phyloP scores from a whole-genome alignment of 2,888 invertebrate genomes.

The Torymus aiolomorphi region DNA sequence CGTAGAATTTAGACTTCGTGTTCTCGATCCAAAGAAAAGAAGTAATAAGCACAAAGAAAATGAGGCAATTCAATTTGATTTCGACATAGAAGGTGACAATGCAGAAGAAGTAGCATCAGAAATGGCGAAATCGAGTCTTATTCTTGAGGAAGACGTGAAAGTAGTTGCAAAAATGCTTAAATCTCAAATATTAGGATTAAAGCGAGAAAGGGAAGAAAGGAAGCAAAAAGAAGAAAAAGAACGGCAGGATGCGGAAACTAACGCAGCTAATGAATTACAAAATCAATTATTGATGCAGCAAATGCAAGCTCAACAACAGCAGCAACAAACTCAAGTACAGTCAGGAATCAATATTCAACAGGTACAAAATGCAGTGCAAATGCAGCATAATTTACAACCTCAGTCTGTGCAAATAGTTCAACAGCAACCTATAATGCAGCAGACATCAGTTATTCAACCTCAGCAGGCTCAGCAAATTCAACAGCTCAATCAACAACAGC shows the following conservation, averaged over 20 bases:
- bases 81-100: constrained; percentile 93
- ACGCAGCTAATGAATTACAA: constrained; percentile 67
- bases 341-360: constrained; percentile 53
- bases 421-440: constrained; percentile 77
- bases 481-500: constrained; percentile 71
- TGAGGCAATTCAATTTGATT: constrained; percentile 99
- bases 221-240: constrained; percentile 78
- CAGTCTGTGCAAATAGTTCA: constrained; percentile 76
- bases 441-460: constrained; percentile 70
- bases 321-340: constrained; percentile 58
- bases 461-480: constrained; percentile 73
- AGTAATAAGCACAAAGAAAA: constrained; percentile 98
- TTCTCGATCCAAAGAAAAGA: constrained; percentile 97
- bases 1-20: constrained; percentile 93
- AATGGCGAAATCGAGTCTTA: constrained; percentile 96
- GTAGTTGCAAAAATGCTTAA: constrained; percentile 93
- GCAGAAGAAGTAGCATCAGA: constrained; percentile 96
- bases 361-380: constrained; percentile 70
- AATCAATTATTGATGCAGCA: constrained; percentile 69
- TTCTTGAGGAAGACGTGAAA: constrained; percentile 95
- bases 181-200: constrained; percentile 88
- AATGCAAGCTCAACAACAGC: constrained; percentile 68
- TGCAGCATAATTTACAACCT: constrained; percentile 72
- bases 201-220: constrained; percentile 80
- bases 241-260: constrained; percentile 69